These are phyloP conservation scores for Megatriorchis doriae DNA, from an alignment of 2,113 vertebrate species.

Conservation along the genomic window DNA sequence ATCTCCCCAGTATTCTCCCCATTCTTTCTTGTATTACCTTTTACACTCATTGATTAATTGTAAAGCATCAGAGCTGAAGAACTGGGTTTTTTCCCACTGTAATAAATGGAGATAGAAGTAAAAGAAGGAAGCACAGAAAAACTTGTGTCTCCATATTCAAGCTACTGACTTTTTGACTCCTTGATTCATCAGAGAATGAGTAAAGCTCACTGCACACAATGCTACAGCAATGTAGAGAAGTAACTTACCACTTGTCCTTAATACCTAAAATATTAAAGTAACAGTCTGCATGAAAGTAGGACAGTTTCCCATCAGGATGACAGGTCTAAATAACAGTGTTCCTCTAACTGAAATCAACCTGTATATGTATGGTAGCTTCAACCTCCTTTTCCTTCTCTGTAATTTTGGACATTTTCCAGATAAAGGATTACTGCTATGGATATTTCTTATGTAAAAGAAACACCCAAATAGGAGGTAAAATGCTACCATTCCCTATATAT, in stretches of 20 bases:
- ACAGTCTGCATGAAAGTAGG: background rate
- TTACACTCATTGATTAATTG: background rate
- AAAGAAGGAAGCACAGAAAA: background rate
- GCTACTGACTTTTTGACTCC: background rate
- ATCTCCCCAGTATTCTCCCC: background rate
- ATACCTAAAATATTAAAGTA: background rate
- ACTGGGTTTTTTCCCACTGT: background rate
- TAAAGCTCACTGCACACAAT: background rate
- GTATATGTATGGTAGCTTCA: rapidly evolving
- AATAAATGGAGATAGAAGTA: background rate
- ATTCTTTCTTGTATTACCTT: background rate
- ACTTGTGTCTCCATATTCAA: background rate
- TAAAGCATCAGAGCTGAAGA: background rate
- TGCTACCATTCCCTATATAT: background rate
- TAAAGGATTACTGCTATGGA: background rate
- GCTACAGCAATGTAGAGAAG: background rate
- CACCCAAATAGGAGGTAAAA: background rate
- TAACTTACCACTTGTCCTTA: background rate
- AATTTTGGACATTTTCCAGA: background rate
- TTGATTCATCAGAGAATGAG: background rate
- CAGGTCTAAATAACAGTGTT: background rate
- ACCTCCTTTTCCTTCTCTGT: background rate
- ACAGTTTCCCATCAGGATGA: background rate
- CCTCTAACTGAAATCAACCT: background rate
- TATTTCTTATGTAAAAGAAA: background rate